A percentile compares a stretch with the other conserved stretches of the same genome.
Conservation (phyloP, 1,140 invertebrate genomes). For the Calliphora vicina region DNA sequence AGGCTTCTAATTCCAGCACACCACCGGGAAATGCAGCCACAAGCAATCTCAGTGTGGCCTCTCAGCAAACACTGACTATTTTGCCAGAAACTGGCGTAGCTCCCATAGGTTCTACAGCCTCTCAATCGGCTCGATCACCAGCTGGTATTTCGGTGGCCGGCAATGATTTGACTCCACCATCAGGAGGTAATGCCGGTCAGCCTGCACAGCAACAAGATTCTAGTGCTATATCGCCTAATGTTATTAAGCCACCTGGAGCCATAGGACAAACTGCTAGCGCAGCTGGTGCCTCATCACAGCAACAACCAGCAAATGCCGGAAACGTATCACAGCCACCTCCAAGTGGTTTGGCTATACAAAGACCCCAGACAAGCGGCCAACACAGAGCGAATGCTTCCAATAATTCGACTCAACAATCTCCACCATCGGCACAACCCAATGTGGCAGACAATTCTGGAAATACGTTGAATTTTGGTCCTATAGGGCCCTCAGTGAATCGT, state of each 20-base stretch:
- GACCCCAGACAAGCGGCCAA: constrained; percentile 36
- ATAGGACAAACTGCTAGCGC: constrained; percentile 48
- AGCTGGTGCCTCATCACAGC: background rate
- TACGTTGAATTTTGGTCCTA: constrained; percentile 47
- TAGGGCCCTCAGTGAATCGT: constrained; percentile 39
- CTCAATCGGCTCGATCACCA: constrained; percentile 39
- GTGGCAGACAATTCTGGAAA: background rate
- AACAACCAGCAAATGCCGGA: constrained; percentile 5
- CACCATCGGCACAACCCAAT: constrained; percentile 30
- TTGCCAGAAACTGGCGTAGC: constrained; percentile 15
- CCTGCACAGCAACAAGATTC: constrained; percentile 29
- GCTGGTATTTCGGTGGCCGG: constrained; percentile 26
- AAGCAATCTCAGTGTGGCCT: background rate
- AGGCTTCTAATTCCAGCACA: constrained; percentile 68
- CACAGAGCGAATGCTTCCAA: constrained; percentile 1
- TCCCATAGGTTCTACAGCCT: background rate
- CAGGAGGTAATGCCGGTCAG: constrained; percentile 23
- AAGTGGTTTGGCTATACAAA: constrained; percentile 44
- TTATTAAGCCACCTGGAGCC: constrained; percentile 52
- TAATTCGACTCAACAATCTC: constrained; percentile 2
- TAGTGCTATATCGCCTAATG: constrained; percentile 61
- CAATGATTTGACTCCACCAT: constrained; percentile 13
- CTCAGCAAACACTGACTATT: constrained; percentile 21
- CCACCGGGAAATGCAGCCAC: constrained; percentile 49
- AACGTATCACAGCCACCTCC: constrained; percentile 28